phyloP scores from a whole-genome alignment of 2,888 invertebrate genomes.

The Callimorpha dominula region DNA sequence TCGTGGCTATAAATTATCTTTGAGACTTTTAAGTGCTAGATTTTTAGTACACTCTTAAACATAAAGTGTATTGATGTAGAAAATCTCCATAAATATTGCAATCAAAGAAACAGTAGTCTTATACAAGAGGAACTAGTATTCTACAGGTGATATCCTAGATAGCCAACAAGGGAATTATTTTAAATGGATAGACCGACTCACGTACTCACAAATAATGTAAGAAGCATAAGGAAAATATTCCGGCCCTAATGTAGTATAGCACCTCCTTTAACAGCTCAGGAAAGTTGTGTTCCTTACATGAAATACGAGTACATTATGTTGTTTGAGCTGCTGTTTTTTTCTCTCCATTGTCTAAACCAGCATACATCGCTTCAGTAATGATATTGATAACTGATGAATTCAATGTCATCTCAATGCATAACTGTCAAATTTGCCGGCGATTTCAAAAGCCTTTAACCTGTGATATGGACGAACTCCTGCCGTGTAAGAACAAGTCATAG shows the following conservation, averaged over 20 bases:
- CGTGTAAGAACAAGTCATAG: too few relatives aligned
- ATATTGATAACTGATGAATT: too few relatives aligned
- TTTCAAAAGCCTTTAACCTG: too few relatives aligned
- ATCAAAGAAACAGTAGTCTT: background rate
- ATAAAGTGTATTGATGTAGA: conserved; percentile 3
- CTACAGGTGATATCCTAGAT: too few relatives aligned
- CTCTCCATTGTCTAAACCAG: too few relatives aligned
- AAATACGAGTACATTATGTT: background rate
- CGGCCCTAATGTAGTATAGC: background rate
- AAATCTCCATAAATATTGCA: background rate
- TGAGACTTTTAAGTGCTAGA: conserved; percentile 17
- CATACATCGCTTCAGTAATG: too few relatives aligned
- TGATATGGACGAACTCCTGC: too few relatives aligned
- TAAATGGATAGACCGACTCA: too few relatives aligned
- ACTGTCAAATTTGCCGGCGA: too few relatives aligned
- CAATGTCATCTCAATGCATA: too few relatives aligned
- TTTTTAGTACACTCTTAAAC: conserved; percentile 5
- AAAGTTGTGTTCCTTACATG: background rate
- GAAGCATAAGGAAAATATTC: background rate
- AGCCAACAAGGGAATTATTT: too few relatives aligned
- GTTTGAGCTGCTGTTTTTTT: too few relatives aligned
- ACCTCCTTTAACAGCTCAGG: background rate
- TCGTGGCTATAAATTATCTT: conserved; percentile 45
- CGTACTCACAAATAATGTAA: background rate
- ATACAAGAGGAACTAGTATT: background rate